Conservation (phyloP, 2,888 invertebrate genomes). For the Listrodromus nycthemerus region DNA sequence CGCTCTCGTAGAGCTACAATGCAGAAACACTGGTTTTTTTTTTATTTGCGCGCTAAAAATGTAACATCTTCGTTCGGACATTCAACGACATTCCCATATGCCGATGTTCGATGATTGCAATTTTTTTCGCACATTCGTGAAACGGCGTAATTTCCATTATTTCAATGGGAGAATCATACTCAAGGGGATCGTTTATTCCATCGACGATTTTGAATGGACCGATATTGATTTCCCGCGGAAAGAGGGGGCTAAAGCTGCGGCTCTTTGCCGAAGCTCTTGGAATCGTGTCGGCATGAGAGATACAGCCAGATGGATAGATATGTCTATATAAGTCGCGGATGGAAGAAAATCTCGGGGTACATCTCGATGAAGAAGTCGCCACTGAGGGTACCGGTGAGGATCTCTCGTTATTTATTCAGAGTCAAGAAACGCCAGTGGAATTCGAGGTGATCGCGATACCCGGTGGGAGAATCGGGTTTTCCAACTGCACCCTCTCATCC, state of each 20-base stretch:
- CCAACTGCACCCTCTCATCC: constrained; percentile 50
- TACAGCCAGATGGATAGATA: constrained; percentile 16
- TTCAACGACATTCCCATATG: no score
- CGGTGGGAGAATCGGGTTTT: constrained; percentile 32
- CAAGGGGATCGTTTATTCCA: constrained; percentile 50
- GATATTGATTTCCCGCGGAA: constrained; percentile 48
- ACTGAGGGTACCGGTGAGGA: constrained; percentile 46
- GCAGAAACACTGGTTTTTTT: constrained; percentile 28
- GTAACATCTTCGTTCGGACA: constrained; percentile 13
- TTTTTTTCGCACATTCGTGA: constrained; percentile 4
- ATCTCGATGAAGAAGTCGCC: constrained; percentile 57
- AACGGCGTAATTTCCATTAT: constrained; percentile 4
- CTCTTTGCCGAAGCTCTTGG: constrained; percentile 2
- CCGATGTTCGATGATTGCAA: no score
- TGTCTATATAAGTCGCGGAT: constrained; percentile 46
- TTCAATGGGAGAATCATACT: constrained; percentile 7
- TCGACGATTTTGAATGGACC: constrained; percentile 54
- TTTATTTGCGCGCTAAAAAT: constrained; percentile 29
- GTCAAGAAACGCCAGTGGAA: constrained; percentile 53
- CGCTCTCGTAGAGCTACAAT: background rate
- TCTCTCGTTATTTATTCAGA: constrained; percentile 66
- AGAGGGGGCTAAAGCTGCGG: background rate
- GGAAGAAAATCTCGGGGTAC: constrained; percentile 54
- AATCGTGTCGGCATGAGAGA: constrained; percentile 25
- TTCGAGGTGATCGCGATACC: constrained; percentile 54